Evolutionary conservation across 1,140 invertebrate species (phyloP).

Genomic region (Drosophila obscura): DNA sequence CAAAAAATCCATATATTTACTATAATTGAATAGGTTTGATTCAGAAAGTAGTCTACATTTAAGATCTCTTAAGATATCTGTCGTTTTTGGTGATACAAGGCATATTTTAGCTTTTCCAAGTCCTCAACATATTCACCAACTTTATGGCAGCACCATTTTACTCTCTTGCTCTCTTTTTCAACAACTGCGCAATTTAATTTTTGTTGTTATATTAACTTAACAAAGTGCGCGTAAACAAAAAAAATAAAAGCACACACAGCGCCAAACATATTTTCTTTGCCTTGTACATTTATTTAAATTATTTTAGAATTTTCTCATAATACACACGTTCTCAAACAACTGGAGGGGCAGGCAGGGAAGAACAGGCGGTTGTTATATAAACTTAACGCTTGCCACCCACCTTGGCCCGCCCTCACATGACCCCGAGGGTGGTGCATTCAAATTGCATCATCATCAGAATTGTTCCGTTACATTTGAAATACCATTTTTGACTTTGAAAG

Average conservation of each 20-base stretch:
- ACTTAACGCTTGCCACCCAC: background rate
- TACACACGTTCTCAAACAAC: constrained; percentile 40
- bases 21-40: background rate
- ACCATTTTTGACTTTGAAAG: too few species aligned
- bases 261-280: constrained; percentile 65
- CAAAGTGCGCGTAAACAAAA: constrained; percentile 79
- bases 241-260: constrained; percentile 69
- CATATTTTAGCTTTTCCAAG: background rate
- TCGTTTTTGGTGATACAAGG: too few species aligned
- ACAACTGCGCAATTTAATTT: constrained; percentile 77
- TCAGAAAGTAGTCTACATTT: too few species aligned
- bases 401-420: constrained; percentile 16
- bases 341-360: background rate
- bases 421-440: too few species aligned
- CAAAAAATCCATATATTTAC: background rate
- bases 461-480: too few species aligned
- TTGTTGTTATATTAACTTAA: constrained; percentile 63
- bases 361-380: constrained; percentile 43
- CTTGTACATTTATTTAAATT: constrained; percentile 63
- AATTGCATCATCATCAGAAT: too few species aligned
- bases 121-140: too few species aligned
- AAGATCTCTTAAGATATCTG: too few species aligned
- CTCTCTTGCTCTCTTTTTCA: constrained; percentile 8
- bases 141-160: background rate
- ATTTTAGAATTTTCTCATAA: constrained; percentile 59